phyloP scores from a whole-genome alignment of 1,140 invertebrate species.

The Zaprionus ghesquierei region DNA sequence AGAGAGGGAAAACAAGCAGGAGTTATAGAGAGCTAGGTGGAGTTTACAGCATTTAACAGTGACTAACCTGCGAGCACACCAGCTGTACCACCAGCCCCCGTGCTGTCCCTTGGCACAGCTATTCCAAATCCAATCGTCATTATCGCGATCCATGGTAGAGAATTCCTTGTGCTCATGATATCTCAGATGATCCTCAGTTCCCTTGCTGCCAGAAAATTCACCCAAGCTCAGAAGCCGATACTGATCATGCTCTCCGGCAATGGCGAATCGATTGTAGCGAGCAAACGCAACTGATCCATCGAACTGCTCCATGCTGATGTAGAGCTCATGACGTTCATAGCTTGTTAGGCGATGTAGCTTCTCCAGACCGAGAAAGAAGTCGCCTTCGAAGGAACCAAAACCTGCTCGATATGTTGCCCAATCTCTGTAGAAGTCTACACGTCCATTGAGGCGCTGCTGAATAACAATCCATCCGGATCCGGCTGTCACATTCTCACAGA shows the following conservation, averaged over 20 bases:
- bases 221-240: not conserved
- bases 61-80: not conserved
- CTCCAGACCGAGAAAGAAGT: conserved; percentile 15
- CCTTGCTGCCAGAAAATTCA: not conserved
- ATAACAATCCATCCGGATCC: conserved; percentile 10
- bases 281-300: not conserved
- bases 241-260: not conserved
- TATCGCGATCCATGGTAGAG: not conserved
- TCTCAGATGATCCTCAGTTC: not conserved
- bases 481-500: not conserved
- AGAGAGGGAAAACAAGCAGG: not conserved
- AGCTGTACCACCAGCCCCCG: not conserved
- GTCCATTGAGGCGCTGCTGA: not conserved
- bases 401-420: not conserved
- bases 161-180: not conserved
- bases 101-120: not conserved
- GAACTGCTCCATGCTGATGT: not conserved
- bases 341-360: conserved; percentile 2
- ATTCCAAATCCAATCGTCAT: not conserved
- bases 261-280: not conserved
- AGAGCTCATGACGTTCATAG: not conserved
- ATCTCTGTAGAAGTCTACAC: conserved; percentile 4
- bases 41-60: not conserved
- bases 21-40: not conserved
- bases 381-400: not conserved